phyloP scores from a whole-genome alignment of 1,140 invertebrate species.

The Oryzaephilus surinamensis region DNA sequence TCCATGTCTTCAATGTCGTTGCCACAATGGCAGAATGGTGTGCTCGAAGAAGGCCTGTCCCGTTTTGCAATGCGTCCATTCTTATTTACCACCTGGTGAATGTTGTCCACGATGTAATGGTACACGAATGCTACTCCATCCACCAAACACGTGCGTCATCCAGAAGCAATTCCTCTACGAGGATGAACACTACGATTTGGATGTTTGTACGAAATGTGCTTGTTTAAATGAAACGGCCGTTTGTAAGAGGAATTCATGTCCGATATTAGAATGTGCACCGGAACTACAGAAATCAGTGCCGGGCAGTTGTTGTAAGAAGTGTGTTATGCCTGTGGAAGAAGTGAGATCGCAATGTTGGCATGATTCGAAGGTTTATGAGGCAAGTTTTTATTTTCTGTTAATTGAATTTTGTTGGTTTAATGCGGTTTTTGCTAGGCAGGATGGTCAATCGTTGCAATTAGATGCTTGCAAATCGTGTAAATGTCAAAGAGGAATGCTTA shows the following conservation, averaged over 20 bases:
- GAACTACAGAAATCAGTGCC: conserved; percentile 52
- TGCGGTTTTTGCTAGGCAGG: conserved; percentile 43
- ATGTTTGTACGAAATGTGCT: conserved; percentile 72
- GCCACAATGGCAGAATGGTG: conserved; percentile 59
- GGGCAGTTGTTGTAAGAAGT: conserved; percentile 69
- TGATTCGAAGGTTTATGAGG: conserved; percentile 53
- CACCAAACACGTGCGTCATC: conserved; percentile 54
- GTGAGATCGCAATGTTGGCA: conserved; percentile 52
- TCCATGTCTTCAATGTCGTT: conserved; percentile 78
- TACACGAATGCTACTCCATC: conserved; percentile 18
- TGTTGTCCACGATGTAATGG: conserved; percentile 75
- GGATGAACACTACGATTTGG: conserved; percentile 49
- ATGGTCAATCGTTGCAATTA: conserved; percentile 76
- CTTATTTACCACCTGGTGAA: conserved; percentile 52
- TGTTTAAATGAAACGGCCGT: conserved; percentile 67
- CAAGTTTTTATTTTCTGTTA: conserved; percentile 33
- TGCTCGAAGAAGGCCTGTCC: conserved; percentile 79
- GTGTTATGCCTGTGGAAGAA: conserved; percentile 44
- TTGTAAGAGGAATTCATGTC: conserved; percentile 69
- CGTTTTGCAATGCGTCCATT: conserved; percentile 62
- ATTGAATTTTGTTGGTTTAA: conserved; percentile 6
- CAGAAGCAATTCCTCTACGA: conserved; percentile 52
- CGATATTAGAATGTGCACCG: conserved; percentile 66
- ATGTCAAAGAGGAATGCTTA: conserved; percentile 67
- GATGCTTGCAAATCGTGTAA: conserved; percentile 77